Evolutionary conservation across 2,888 invertebrate genomes (phyloP).

Genomic region (Cistogaster globosa): DNA sequence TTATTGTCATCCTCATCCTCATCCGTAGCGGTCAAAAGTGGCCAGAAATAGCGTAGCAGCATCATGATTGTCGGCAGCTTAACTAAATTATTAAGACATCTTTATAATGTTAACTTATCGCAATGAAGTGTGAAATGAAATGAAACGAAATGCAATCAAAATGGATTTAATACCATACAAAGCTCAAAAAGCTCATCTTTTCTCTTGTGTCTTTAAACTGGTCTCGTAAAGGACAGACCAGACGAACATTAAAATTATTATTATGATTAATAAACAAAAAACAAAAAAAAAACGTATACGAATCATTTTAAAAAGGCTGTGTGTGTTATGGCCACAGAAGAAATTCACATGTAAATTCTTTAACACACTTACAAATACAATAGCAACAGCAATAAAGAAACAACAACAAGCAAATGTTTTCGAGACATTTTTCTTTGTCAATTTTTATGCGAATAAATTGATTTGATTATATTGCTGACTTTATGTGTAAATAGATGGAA

Average conservation of each 20-base stretch:
- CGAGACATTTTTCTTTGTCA: slow-evolving; percentile 34
- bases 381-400: neutral
- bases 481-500: slow-evolving; percentile 69
- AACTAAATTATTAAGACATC: slow-evolving; percentile 82
- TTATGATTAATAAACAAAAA: slow-evolving; percentile 40
- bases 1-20: slow-evolving; percentile 61
- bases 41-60: slow-evolving; percentile 75
- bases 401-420: neutral
- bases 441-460: slow-evolving; percentile 61
- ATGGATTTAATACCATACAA: slow-evolving; percentile 63
- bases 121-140: slow-evolving; percentile 81
- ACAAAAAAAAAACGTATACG: neutral
- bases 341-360: slow-evolving; percentile 7
- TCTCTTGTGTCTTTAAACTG: neutral
- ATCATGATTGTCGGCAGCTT: slow-evolving; percentile 73
- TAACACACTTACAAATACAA: neutral
- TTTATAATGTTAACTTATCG: slow-evolving; percentile 79
- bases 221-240: neutral
- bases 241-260: slow-evolving; percentile 36
- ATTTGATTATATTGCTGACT: slow-evolving; percentile 66
- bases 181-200: slow-evolving; percentile 24
- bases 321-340: neutral
- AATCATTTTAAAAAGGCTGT: neutral
- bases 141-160: slow-evolving; percentile 72
- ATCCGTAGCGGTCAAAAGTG: slow-evolving; percentile 70